Evolutionary conservation across 2,797 vertebrate species (phyloP).

Genomic region (Pachyuromys duprasi): DNA sequence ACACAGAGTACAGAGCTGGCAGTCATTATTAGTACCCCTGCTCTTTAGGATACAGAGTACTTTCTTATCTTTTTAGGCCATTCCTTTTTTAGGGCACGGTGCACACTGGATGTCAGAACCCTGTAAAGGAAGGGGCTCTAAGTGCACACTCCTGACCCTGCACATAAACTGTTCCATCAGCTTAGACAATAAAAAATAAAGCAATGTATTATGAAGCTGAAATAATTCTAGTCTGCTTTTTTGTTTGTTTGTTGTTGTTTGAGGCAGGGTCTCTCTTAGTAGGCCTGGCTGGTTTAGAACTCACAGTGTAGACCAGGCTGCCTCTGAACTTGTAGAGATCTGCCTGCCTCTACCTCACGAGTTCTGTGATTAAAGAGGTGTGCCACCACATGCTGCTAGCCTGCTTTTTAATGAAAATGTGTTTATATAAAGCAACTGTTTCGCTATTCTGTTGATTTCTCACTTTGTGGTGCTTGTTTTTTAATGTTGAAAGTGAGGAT

Average conservation of each 20-base stretch:
- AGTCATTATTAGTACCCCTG: too few species aligned
- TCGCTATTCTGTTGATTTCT: background rate
- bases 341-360: background rate
- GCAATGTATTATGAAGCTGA: background rate
- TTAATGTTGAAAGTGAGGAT: background rate
- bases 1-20: background rate
- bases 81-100: background rate
- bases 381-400: background rate
- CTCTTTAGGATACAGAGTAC: background rate
- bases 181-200: background rate
- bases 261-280: background rate
- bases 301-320: background rate
- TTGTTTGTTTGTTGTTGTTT: background rate
- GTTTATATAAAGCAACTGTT: background rate
- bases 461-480: background rate
- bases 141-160: background rate
- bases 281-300: background rate
- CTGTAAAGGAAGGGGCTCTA: background rate
- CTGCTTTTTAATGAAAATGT: background rate
- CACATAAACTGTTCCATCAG: background rate
- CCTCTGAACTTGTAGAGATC: background rate
- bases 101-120: background rate
- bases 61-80: too few species aligned
- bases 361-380: background rate
- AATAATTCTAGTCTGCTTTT: background rate